Percentiles rank a stretch among this genome's conserved stretches.
These are phyloP conservation scores for Diadema setosum DNA, from an alignment of 35 echinoderm and acorn worm genomes.

Conservation along the genomic window DNA sequence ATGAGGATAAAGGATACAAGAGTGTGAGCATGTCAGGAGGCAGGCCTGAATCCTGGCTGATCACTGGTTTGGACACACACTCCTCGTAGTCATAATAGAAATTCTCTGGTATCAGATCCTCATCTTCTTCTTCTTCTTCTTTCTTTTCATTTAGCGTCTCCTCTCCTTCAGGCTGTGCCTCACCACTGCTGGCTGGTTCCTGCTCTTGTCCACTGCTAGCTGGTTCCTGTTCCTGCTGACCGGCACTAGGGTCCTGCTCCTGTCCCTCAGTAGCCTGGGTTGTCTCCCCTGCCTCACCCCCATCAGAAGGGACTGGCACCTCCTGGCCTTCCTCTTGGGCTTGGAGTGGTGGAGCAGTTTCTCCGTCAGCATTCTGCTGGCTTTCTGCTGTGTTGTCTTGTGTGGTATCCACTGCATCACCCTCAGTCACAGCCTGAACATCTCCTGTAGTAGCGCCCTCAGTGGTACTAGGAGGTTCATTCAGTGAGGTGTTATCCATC, in stretches of 20 bases:
- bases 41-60: conserved; percentile 75
- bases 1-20: conserved; percentile 82
- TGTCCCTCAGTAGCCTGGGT: background rate
- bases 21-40: conserved; percentile 71
- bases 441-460: too few relatives aligned
- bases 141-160: background rate
- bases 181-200: background rate
- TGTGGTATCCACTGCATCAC: too few relatives aligned
- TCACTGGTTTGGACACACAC: conserved; percentile 53
- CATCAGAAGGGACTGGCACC: background rate
- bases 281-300: background rate
- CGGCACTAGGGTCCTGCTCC: background rate
- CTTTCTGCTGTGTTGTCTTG: too few relatives aligned
- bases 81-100: conserved; percentile 85
- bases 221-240: background rate
- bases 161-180: background rate
- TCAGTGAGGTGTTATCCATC: too few relatives aligned
- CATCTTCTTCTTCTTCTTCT: conserved; percentile 50
- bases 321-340: background rate
- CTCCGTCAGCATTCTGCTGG: background rate
- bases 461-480: too few relatives aligned
- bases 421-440: too few relatives aligned
- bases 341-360: background rate
- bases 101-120: conserved; percentile 47
- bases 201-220: background rate